Percentiles rank a stretch among this genome's conserved stretches.
Conservation (phyloP, 2,113 vertebrate genomes). For the Pelusios castaneus region DNA sequence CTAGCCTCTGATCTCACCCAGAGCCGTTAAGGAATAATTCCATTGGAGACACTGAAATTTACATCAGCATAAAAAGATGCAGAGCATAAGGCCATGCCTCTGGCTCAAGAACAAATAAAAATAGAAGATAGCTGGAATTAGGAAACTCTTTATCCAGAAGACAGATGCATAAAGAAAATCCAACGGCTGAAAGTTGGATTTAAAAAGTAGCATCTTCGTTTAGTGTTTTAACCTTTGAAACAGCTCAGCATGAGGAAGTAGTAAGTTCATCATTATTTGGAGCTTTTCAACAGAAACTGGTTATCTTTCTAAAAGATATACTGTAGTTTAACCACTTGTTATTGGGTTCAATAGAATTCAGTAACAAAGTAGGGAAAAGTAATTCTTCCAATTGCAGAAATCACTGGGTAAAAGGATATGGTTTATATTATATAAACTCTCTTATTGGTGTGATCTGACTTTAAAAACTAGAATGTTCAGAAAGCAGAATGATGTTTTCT, state of each 20-base stretch:
- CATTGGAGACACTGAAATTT: slow-evolving; percentile 14
- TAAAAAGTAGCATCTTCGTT: background rate
- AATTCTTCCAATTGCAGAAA: slow-evolving; percentile 8
- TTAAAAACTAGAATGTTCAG: background rate
- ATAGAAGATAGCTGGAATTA: background rate
- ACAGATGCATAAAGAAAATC: background rate
- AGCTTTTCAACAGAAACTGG: background rate
- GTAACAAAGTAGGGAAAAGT: background rate
- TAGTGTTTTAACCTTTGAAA: background rate
- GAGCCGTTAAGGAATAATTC: slow-evolving; percentile 50
- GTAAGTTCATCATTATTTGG: background rate
- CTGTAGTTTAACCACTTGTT: background rate
- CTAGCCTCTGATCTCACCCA: slow-evolving; percentile 24
- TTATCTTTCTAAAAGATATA: too few species aligned
- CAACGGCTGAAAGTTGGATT: background rate
- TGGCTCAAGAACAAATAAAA: slow-evolving; percentile 8
- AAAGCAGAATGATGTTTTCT: background rate
- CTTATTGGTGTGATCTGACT: background rate
- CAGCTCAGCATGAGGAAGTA: background rate
- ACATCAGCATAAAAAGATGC: background rate
- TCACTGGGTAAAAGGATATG: background rate
- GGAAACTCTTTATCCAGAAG: background rate
- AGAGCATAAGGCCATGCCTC: background rate
- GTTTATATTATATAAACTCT: background rate
- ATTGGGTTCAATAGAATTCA: background rate